Conservation (phyloP, 2,797 vertebrate genomes). For the Prionace glauca region DNA sequence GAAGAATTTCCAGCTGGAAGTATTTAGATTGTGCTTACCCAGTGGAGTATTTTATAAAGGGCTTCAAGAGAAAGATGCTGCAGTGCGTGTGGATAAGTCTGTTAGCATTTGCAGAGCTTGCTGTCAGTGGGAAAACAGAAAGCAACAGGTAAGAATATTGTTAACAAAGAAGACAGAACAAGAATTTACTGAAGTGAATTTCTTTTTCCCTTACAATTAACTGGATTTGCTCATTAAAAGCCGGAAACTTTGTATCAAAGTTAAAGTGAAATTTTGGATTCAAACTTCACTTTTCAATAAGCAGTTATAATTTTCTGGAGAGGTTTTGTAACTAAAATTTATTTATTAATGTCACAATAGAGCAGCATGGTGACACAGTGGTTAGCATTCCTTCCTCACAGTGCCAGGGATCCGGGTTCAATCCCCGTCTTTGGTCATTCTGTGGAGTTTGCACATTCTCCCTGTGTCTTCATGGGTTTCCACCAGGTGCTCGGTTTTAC, state of each 20-base stretch:
- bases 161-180: neutral
- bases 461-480: too few species aligned
- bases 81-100: conserved; percentile 51
- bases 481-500: too few species aligned
- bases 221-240: neutral
- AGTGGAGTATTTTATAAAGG: conserved; percentile 40
- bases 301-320: conserved; percentile 41
- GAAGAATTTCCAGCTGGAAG: neutral
- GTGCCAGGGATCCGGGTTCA: too few species aligned
- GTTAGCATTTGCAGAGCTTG: conserved; percentile 52
- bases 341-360: too few species aligned
- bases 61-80: conserved; percentile 57
- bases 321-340: neutral
- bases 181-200: conserved; percentile 38
- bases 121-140: conserved; percentile 49
- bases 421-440: too few species aligned
- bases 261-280: neutral
- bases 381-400: too few species aligned
- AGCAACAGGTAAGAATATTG: conserved; percentile 56
- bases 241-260: neutral
- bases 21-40: neutral
- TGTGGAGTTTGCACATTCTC: too few species aligned
- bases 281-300: conserved; percentile 43
- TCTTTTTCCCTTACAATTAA: neutral
- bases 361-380: too few species aligned